Conservation (phyloP, 2,113 vertebrate genomes). For the Grallaria varia region DNA sequence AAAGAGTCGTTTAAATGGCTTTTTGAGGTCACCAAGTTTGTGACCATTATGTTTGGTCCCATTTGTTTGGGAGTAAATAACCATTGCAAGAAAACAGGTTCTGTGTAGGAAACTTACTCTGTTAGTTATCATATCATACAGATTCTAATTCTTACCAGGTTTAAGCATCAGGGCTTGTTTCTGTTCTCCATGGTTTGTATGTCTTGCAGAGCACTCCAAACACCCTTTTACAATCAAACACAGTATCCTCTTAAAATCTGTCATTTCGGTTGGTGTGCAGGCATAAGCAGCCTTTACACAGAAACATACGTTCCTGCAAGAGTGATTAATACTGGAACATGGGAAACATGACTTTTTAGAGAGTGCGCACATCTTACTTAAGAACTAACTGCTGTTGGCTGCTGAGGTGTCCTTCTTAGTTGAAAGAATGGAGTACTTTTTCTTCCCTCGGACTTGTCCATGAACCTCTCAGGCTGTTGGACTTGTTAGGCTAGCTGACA, state of each 20-base stretch:
- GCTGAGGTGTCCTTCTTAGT: not conserved
- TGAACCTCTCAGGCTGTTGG: not conserved
- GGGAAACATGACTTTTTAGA: not conserved
- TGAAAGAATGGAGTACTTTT: not conserved
- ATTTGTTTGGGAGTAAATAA: not conserved
- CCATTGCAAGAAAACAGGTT: not conserved
- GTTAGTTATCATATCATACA: not conserved
- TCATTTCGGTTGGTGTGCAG: not conserved
- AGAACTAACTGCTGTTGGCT: not conserved
- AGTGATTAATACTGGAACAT: not conserved
- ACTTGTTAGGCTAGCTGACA: not conserved
- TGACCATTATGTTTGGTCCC: not conserved
- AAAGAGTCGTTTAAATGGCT: not conserved
- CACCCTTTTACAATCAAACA: not conserved
- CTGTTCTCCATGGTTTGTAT: not conserved
- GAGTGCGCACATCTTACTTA: not conserved
- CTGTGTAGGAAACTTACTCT: not conserved
- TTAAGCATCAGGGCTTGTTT: not conserved
- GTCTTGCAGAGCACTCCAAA: not conserved
- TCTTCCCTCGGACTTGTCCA: not conserved
- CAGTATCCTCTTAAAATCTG: not conserved
- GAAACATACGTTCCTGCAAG: not conserved
- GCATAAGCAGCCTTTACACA: not conserved
- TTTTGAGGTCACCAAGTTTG: not conserved
- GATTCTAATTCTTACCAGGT: not conserved